Percentiles rank a stretch among this genome's conserved stretches.
phyloP scores from a whole-genome alignment of 2,797 vertebrate species.

The Sebastes cheni region DNA sequence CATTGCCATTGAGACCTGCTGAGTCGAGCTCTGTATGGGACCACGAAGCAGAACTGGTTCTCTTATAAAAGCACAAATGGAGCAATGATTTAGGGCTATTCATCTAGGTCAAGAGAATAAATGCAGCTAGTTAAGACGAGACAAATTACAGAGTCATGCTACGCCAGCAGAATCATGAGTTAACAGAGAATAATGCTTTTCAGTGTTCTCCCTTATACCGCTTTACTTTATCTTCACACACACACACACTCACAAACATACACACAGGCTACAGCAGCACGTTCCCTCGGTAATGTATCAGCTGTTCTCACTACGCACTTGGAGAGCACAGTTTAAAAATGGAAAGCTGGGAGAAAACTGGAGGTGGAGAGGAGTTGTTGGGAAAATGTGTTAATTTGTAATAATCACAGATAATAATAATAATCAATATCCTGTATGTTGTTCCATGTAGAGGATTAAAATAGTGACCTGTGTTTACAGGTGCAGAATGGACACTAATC shows the following conservation, averaged over 20 bases:
- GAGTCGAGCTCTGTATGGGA: slow-evolving; percentile 40
- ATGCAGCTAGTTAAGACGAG: slow-evolving; percentile 55
- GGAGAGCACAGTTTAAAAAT: slow-evolving; percentile 39
- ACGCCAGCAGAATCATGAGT: slow-evolving; percentile 42
- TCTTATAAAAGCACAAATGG: slow-evolving; percentile 52
- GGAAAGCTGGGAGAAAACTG: slow-evolving; percentile 24
- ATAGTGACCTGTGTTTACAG: slow-evolving; percentile 21
- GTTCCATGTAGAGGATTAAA: neutral
- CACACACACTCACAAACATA: slow-evolving; percentile 11
- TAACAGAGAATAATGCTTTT: slow-evolving; percentile 51
- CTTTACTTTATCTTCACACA: slow-evolving; percentile 29
- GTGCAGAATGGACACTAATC: slow-evolving; percentile 43
- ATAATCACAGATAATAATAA: neutral
- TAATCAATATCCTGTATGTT: slow-evolving; percentile 7
- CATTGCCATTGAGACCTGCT: slow-evolving; percentile 20
- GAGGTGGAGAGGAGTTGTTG: slow-evolving; percentile 6
- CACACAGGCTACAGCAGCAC: slow-evolving; percentile 30
- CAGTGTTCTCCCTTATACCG: slow-evolving; percentile 24
- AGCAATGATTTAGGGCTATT: slow-evolving; percentile 60
- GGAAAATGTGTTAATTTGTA: slow-evolving; percentile 9
- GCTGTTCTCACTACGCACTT: slow-evolving; percentile 42
- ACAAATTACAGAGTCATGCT: slow-evolving; percentile 54
- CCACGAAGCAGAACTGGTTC: slow-evolving; percentile 40
- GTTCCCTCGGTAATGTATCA: slow-evolving; percentile 43
- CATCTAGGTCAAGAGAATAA: slow-evolving; percentile 69